Base-by-base conservation (phyloP, 2,113 vertebrate species). In the Emydocephalus ijimae region DNA sequence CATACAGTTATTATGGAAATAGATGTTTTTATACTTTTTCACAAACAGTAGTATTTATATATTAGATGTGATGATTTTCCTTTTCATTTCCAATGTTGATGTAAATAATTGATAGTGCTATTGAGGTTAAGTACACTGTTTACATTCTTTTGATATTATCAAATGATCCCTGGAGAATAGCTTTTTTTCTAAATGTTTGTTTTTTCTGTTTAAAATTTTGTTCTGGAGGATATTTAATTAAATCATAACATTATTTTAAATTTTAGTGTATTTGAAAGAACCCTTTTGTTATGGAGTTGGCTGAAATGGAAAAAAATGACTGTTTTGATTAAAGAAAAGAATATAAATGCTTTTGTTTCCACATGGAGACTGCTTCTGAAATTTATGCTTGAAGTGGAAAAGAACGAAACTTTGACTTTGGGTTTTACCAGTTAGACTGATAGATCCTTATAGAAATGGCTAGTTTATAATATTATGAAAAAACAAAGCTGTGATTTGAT, bases 71-170 rank as follows among this genome's bases (percentile, higher is more conserved):
- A 90, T 45, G 94, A 90, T 92, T 88, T 64, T 90, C 89, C 88
- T 90, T 39, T 92, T 39, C n/a, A 43, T 94, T 95, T 94, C n/a
- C 87, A 89, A 26, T 3, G 1, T 1, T 24, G 45, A 90, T 90
- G 34, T 57, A 93, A 93, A 92, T 34, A 45, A 5, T 23, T 93
- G 50, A 5, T 26, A 91, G 85, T 14, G 89, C 92, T 61, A 92
- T 64, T 91, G 87, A 64, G 93, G 92, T 91, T 91, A 69, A 94
- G 34, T 85, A 61, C n/a, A 91, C 52, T 89, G 86, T 81, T 56
- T 81, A 54, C 85, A 56, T 55, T 45, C 24, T 43, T 9, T 10
- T 59, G 43, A 59, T 21, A 21, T 89, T 64, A 94, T 96, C 92
- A 94, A 86, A 64, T 94, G 85, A 81, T 93, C 34, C 86, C 7